Percentiles rank a stretch among this genome's conserved stretches.
phyloP scores from a whole-genome alignment of 2,797 vertebrate genomes.

The Ispidina lecontei region DNA sequence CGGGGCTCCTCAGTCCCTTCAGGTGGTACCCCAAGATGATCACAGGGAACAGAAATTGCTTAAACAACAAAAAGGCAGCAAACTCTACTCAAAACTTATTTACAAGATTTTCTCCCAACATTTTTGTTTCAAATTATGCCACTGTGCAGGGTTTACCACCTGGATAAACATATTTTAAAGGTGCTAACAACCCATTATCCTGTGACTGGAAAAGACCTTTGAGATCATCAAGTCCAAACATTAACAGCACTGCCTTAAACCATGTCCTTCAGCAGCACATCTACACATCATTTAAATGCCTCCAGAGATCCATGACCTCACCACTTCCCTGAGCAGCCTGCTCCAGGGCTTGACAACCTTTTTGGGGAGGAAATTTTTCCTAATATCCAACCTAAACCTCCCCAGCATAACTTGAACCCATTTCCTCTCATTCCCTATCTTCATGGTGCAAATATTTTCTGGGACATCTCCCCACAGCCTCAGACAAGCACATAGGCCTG shows the following conservation, averaged over 20 bases:
- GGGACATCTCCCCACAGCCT: background rate
- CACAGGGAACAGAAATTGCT: too few relatives aligned
- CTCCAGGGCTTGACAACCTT: background rate
- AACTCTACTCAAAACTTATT: too few relatives aligned
- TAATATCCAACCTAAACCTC: background rate
- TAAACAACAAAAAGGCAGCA: too few relatives aligned
- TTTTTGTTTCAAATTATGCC: too few relatives aligned
- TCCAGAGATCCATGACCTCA: background rate
- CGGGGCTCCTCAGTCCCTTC: too few relatives aligned
- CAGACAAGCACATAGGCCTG: background rate
- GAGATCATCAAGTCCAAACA: rapidly evolving
- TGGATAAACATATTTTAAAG: too few relatives aligned
- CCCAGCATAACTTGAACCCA: rapidly evolving
- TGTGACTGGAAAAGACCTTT: too few relatives aligned
- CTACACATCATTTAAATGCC: rapidly evolving
- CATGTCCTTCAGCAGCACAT: background rate
- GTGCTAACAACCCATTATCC: too few relatives aligned
- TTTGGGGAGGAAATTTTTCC: background rate
- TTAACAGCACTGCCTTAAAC: background rate
- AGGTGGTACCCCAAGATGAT: too few relatives aligned
- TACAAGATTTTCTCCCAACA: too few relatives aligned
- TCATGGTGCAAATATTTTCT: background rate
- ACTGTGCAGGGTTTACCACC: too few relatives aligned
- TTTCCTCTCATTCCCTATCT: background rate
- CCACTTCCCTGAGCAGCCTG: background rate